Evolutionary conservation across 2,113 vertebrate species (phyloP), one percentile per base, ranked within the genome.

Genomic region (Neogobius melanostomus): DNA sequence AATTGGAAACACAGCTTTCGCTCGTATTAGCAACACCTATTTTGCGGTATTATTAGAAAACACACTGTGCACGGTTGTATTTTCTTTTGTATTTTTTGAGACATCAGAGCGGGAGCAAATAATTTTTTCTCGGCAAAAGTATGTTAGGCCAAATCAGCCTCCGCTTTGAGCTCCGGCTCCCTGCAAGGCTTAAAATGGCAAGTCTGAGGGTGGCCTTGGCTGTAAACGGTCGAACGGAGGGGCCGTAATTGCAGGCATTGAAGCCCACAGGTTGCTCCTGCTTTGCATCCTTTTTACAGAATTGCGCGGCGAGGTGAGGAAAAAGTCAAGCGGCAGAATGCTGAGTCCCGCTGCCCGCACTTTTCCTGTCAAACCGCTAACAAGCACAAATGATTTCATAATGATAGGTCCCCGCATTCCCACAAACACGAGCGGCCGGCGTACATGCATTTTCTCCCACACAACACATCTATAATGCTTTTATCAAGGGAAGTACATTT

Each of bases 371-470:
- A 88, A 87, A 84, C 81, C 79, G 84, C 87, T 90, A 90, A 90
- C 88, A 91, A 91, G 85, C 86, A 76, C 84, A 88, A 88, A 90
- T 90, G 81, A 88, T 85, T 90, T 89, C 88, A 89, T 91, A 89
- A 90, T 88, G 86, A 89, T 80, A 87, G 84, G 82, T 75, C 77
- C 75, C 87, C 82, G 28, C 71, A 77, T 82, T 85, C 83, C 85
- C 73, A 84, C 83, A 82, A 82, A 84, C 70, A 66, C 66, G 62
- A 46, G 45, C 17, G 72, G 12, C 6, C 44, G 3, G 66, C 53
- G 66, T 16, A 48, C 66, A 57, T 71, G 53, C 51, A 56, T 64
- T 68, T 42, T 3, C 82, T 52, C 78, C 54, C 74, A 79, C 82
- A 78, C 82, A 71, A 80, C 82, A 80, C 69, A 44, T 71, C 64